phyloP scores from a whole-genome alignment of 92 coral and sea anemone genomes.

The Epizoanthus stellaris region DNA sequence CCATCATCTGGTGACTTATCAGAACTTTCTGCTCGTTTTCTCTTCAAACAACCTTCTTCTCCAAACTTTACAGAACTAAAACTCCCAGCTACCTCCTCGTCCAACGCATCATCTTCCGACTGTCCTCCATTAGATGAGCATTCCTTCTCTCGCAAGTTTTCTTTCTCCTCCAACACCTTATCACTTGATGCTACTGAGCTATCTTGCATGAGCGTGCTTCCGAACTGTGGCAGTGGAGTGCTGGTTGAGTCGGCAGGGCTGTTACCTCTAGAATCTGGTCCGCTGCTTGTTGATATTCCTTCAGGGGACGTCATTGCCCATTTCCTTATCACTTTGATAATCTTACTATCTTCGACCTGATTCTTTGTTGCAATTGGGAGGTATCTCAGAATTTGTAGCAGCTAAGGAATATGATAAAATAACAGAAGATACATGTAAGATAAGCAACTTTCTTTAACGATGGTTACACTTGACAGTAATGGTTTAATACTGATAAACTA shows the following conservation, averaged over 20 bases:
- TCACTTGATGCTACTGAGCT: slow-evolving; percentile 43
- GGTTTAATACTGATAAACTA: too few species aligned
- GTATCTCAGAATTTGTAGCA: slow-evolving; percentile 79
- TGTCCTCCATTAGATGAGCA: slow-evolving; percentile 63
- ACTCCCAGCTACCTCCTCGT: slow-evolving; percentile 64
- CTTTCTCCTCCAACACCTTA: background rate
- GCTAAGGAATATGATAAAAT: slow-evolving; percentile 51
- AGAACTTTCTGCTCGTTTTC: slow-evolving; percentile 52
- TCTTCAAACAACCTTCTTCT: slow-evolving; percentile 19
- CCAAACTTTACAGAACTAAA: slow-evolving; percentile 45
- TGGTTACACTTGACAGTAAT: too few species aligned
- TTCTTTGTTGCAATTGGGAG: slow-evolving; percentile 90
- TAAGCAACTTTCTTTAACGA: too few species aligned
- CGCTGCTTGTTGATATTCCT: slow-evolving; percentile 85
- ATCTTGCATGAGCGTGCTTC: slow-evolving; percentile 51
- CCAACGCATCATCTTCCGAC: slow-evolving; percentile 72
- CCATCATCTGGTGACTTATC: slow-evolving; percentile 87
- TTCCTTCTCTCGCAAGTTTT: slow-evolving; percentile 19
- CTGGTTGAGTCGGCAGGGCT: slow-evolving; percentile 78
- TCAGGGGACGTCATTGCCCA: slow-evolving; percentile 80
- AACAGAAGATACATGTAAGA: background rate
- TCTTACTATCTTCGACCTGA: slow-evolving; percentile 94
- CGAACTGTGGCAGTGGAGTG: slow-evolving; percentile 68
- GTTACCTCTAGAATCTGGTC: slow-evolving; percentile 72
- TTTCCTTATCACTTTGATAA: slow-evolving; percentile 83